Evolutionary conservation across 2,113 vertebrate species (phyloP).

Genomic region (Candoia aspera): DNA sequence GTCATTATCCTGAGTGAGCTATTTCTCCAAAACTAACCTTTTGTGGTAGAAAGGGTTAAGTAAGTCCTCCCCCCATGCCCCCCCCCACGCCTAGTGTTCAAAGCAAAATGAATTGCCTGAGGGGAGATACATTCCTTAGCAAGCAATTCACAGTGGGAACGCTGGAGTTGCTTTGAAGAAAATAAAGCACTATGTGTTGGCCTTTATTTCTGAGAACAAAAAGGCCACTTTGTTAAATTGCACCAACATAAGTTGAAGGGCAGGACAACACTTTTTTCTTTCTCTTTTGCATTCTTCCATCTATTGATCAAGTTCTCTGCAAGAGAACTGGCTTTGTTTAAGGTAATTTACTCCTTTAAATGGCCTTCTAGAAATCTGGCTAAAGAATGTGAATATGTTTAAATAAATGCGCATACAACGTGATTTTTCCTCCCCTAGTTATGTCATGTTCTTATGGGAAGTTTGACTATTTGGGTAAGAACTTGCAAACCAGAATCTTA

Average conservation of each 20-base stretch:
- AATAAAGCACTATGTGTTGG: constrained; percentile 66
- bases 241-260: constrained; percentile 45
- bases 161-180: constrained; percentile 64
- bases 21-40: constrained; percentile 43
- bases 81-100: constrained; percentile 43
- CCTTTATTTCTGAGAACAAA: constrained; percentile 64
- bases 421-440: constrained; percentile 18
- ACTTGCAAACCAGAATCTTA: neutral
- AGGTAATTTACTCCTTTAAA: constrained; percentile 46
- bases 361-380: constrained; percentile 45
- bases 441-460: neutral
- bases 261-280: constrained; percentile 45
- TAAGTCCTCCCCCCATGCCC: constrained; percentile 48
- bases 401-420: constrained; percentile 17
- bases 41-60: constrained; percentile 65
- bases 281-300: neutral
- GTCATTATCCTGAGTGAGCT: constrained; percentile 46
- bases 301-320: constrained; percentile 50
- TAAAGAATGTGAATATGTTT: constrained; percentile 53
- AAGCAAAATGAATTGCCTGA: constrained; percentile 60
- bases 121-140: constrained; percentile 57
- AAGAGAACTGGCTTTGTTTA: constrained; percentile 52
- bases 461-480: neutral
- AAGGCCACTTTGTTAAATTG: constrained; percentile 66
- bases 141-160: constrained; percentile 53